Evolutionary conservation across 2,113 vertebrate genomes (phyloP).

Genomic region (Lynx canadensis): DNA sequence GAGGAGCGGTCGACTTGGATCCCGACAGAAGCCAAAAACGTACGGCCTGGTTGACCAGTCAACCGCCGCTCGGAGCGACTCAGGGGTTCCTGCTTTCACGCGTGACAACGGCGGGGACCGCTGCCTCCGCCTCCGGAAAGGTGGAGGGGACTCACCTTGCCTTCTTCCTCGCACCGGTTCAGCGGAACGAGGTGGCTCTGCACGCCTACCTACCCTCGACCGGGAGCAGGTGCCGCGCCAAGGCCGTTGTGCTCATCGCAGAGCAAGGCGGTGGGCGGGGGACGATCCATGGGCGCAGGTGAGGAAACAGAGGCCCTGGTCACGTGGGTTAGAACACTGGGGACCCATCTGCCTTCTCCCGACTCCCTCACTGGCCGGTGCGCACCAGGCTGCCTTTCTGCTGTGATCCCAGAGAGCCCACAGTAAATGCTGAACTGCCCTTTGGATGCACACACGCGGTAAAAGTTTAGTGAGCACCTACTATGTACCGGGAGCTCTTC

Average conservation of each 20-base stretch:
- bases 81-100: background rate
- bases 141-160: fast-evolving
- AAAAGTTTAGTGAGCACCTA: background rate
- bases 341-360: background rate
- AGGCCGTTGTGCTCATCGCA: too few relatives aligned
- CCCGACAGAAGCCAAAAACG: too few relatives aligned
- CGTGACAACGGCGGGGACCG: background rate
- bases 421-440: background rate
- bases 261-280: background rate
- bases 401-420: background rate
- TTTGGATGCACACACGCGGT: fast-evolving
- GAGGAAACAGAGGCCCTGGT: background rate
- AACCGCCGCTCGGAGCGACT: background rate
- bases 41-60: background rate
- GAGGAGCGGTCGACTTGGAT: background rate
- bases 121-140: fast-evolving
- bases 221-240: too few relatives aligned
- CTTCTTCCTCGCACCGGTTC: too few relatives aligned
- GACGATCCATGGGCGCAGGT: too few relatives aligned
- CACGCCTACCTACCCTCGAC: too few relatives aligned
- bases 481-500: fast-evolving
- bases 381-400: background rate
- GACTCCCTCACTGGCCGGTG: background rate
- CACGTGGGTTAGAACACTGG: fast-evolving
- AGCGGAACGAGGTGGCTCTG: too few relatives aligned